Evolutionary conservation across 2,888 invertebrate species (phyloP).

Genomic region (Parnassius mnemosyne): DNA sequence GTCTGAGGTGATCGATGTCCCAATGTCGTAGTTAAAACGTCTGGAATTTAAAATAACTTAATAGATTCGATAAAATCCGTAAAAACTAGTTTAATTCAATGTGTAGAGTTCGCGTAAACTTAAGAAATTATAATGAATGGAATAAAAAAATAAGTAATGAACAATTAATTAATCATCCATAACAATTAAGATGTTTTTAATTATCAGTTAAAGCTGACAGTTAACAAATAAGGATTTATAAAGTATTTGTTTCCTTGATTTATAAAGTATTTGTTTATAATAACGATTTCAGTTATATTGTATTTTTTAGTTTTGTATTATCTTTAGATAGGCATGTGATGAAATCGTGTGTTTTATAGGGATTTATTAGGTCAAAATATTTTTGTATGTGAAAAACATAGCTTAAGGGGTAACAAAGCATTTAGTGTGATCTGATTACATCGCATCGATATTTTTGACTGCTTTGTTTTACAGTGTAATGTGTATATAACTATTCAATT

Average conservation of each 20-base stretch:
- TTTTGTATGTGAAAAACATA: conserved; percentile 72
- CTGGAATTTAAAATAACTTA: too few relatives aligned
- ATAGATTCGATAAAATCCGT: too few relatives aligned
- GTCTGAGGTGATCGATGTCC: too few relatives aligned
- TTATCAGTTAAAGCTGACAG: conserved; percentile 1
- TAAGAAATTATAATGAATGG: too few relatives aligned
- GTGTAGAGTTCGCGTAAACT: too few relatives aligned
- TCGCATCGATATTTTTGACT: conserved; percentile 51
- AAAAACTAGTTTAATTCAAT: too few relatives aligned
- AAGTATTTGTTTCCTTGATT: conserved; percentile 13
- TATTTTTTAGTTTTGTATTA: conserved; percentile 29
- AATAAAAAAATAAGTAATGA: too few relatives aligned
- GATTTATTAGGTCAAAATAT: conserved; percentile 71
- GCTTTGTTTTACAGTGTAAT: conserved; percentile 70
- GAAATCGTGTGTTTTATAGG: conserved; percentile 62
- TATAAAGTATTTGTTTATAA: conserved; percentile 12
- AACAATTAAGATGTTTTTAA: conserved; percentile 5
- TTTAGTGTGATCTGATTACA: conserved; percentile 51
- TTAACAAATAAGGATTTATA: conserved; percentile 9
- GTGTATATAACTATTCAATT: conserved; percentile 65
- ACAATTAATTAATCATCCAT: conserved; percentile 7
- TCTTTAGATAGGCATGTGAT: conserved; percentile 35
- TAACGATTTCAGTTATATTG: conserved; percentile 17
- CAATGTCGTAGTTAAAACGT: too few relatives aligned
- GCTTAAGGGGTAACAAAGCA: conserved; percentile 63